Conservation (phyloP, 2,888 invertebrate species). For the Arge pagana region DNA sequence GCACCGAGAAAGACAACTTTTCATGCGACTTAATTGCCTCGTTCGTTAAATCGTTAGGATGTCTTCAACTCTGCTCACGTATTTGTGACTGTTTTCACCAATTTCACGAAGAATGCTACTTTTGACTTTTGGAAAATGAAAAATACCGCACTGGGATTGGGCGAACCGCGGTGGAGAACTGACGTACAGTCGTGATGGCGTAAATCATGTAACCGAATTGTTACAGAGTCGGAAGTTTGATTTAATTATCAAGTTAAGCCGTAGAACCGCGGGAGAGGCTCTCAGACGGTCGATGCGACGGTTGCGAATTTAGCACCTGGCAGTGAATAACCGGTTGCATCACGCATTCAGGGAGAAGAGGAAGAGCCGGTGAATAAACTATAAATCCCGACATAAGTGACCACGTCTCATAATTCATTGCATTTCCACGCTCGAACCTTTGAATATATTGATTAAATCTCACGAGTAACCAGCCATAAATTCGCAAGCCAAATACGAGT, state of each 20-base stretch:
- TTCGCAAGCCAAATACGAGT: too few species aligned
- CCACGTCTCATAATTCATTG: conserved; percentile 42
- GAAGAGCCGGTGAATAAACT: conserved; percentile 27
- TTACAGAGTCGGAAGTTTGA: conserved; percentile 13
- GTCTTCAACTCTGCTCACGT: too few species aligned
- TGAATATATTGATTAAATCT: conserved; percentile 32
- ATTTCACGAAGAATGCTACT: too few species aligned
- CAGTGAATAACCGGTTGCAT: conserved; percentile 39
- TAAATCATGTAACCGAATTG: too few species aligned
- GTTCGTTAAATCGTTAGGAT: too few species aligned
- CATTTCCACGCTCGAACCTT: conserved; percentile 28
- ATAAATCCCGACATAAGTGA: conserved; percentile 45
- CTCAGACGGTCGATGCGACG: conserved; percentile 9
- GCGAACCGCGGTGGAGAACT: too few species aligned
- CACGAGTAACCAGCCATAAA: conserved; percentile 15
- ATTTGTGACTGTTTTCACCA: too few species aligned
- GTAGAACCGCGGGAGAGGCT: background rate
- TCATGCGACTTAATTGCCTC: too few species aligned
- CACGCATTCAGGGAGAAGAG: conserved; percentile 45
- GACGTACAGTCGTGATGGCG: too few species aligned
- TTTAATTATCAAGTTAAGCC: conserved; percentile 15
- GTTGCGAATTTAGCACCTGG: conserved; percentile 30
- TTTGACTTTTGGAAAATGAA: too few species aligned
- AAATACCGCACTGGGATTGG: too few species aligned
- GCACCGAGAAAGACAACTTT: too few species aligned